Evolutionary conservation across 2,797 vertebrate genomes (phyloP).

Genomic region (Betta splendens): DNA sequence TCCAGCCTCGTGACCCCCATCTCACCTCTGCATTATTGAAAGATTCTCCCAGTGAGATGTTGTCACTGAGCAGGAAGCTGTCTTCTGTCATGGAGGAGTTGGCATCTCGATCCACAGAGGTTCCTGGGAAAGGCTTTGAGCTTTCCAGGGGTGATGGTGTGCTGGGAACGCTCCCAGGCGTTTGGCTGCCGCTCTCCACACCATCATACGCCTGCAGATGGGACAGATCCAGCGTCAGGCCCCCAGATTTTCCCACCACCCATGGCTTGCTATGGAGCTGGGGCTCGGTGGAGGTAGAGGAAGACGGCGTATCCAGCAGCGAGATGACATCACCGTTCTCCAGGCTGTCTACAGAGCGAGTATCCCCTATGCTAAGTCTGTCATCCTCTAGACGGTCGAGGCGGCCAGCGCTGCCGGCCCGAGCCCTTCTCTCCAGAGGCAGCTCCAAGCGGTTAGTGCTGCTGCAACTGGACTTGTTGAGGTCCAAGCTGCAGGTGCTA

Average conservation of each 20-base stretch:
- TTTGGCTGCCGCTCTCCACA: slow-evolving; percentile 85
- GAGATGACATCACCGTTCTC: slow-evolving; percentile 83
- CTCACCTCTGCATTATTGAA: slow-evolving; percentile 89
- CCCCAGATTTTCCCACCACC: slow-evolving; percentile 81
- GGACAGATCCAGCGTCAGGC: slow-evolving; percentile 89
- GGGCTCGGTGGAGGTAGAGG: slow-evolving; percentile 63
- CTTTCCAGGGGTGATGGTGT: slow-evolving; percentile 92
- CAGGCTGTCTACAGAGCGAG: slow-evolving; percentile 84
- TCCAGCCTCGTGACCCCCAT: background rate
- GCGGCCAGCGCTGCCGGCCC: slow-evolving; percentile 49
- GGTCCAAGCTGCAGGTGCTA: slow-evolving; percentile 79
- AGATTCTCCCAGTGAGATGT: slow-evolving; percentile 86
- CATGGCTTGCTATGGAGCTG: slow-evolving; percentile 81
- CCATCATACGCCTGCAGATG: slow-evolving; percentile 85
- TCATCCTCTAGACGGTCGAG: slow-evolving; percentile 70
- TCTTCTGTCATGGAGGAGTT: slow-evolving; percentile 76
- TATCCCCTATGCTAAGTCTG: slow-evolving; percentile 81
- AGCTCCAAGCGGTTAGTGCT: slow-evolving; percentile 69
- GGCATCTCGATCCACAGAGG: slow-evolving; percentile 78
- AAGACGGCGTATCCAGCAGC: slow-evolving; percentile 80
- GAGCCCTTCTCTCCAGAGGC: slow-evolving; percentile 52
- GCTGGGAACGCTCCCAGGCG: slow-evolving; percentile 89
- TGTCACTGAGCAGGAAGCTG: slow-evolving; percentile 82
- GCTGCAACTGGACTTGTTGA: slow-evolving; percentile 49
- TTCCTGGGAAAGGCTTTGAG: slow-evolving; percentile 84